These are phyloP conservation scores for Peromyscus leucopus DNA, from an alignment of 2,113 vertebrate species.

Conservation along the genomic window DNA sequence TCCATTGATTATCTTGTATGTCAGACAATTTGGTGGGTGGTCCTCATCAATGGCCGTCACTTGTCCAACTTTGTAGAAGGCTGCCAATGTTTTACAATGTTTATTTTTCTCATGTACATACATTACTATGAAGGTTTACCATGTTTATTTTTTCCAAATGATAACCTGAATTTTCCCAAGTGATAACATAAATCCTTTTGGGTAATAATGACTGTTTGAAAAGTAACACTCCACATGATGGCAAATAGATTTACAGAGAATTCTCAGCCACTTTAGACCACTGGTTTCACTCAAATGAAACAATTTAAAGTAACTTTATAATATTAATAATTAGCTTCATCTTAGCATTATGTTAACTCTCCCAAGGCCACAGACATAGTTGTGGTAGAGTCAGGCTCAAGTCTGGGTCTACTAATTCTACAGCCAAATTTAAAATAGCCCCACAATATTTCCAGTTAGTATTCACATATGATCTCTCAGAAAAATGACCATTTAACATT, in stretches of 20 bases:
- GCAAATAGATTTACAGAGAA: background rate
- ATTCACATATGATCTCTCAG: background rate
- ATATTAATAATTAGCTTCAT: background rate
- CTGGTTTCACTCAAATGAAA: background rate
- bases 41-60: constrained; percentile 74
- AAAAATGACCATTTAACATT: background rate
- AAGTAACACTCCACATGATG: background rate
- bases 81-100: constrained; percentile 43
- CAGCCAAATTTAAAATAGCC: background rate
- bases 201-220: background rate
- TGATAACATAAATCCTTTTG: background rate
- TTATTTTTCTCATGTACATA: background rate
- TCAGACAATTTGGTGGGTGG: constrained; percentile 72
- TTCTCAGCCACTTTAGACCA: background rate
- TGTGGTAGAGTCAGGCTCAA: background rate
- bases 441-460: background rate
- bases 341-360: background rate
- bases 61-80: constrained; percentile 74
- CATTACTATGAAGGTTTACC: background rate
- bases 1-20: constrained; percentile 68
- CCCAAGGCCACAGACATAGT: background rate
- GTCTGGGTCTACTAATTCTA: background rate
- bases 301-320: background rate
- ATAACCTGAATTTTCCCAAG: background rate
- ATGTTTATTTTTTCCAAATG: background rate